Base-by-base conservation (phyloP, 2,113 vertebrate genomes). In the Sinocyclocheilus anophthalmus region DNA sequence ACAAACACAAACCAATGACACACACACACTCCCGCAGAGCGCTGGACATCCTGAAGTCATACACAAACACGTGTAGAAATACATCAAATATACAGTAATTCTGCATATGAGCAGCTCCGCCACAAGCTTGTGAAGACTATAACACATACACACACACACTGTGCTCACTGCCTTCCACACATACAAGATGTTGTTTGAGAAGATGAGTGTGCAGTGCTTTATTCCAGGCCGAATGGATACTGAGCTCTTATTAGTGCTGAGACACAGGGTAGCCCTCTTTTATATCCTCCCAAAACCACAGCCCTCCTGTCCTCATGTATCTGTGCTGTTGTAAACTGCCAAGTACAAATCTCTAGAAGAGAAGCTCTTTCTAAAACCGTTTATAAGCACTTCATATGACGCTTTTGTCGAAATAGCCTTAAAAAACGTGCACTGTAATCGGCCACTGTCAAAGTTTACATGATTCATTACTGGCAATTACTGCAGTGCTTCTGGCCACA, bases 241-340 rank as follows among this genome's bases (percentile, higher is more conserved):
- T 22, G 45, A 57, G 42, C 70, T 30, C 24, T 76, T 67, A 72
- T 63, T 81, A 70, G 79, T 10, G 18, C 39, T 61, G 76, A 65
- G 33, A 70, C 37, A 85, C 89, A 88, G 89, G 82, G 87, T 90
- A 90, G 76, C 50, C 75, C 42, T 61, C 59, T 67, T 59, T 83
- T 77, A 59, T 83, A 77, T 55, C 70, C 76, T 76, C 84, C 81
- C 69, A 63, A 59, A 11, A 82, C 65, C 26, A 69, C 8, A 75
- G 37, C 30, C 55, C 11, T 76, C 7, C 0, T 39, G 20, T 81
- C 42, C 53, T 59, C 81, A 53, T 61, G 57, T 78, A 63, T 75
- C 78, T 86, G 87, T 85, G 84, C 88, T 84, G 82, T 89, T 42
- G 72, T 87, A 82, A 82, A 87, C 88, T 89, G 88, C 88, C 88